These are phyloP conservation scores for Nezara viridula DNA, from an alignment of 2,888 invertebrate species.

Conservation along the genomic window DNA sequence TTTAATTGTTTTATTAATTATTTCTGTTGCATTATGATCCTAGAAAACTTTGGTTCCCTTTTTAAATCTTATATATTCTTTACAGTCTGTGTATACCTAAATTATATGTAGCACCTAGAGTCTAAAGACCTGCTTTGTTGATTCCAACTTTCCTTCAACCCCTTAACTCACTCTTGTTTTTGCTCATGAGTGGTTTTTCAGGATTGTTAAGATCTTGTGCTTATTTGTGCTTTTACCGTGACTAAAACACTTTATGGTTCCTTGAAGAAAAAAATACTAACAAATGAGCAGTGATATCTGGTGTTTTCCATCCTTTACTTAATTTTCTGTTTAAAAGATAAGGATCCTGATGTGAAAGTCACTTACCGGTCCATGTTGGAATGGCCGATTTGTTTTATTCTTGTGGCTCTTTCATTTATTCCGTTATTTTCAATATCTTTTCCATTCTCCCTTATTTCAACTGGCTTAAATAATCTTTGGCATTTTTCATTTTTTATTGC, in stretches of 20 bases:
- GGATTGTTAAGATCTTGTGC: neutral
- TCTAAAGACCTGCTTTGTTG: conserved; percentile 3
- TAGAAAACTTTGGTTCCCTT: conserved; percentile 10
- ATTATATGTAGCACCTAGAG: conserved; percentile 1
- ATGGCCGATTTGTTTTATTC: neutral
- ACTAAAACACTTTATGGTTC: neutral
- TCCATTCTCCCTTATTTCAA: neutral
- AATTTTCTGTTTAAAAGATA: neutral
- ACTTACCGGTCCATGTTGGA: neutral
- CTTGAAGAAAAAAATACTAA: neutral
- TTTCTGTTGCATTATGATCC: conserved; percentile 21
- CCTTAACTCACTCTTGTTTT: neutral
- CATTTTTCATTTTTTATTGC: neutral
- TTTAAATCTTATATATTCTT: neutral
- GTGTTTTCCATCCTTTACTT: too few species aligned
- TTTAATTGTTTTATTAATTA: conserved; percentile 36
- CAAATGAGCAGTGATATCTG: neutral
- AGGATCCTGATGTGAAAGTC: neutral
- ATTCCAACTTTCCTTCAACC: conserved; percentile 9
- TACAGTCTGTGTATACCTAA: neutral
- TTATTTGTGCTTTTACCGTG: neutral
- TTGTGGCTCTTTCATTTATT: neutral
- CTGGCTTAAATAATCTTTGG: neutral
- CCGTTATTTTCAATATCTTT: neutral
- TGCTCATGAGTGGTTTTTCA: conserved; percentile 19